Evolutionary conservation across 2,888 invertebrate species (phyloP), one percentile per base, ranked within the genome.

Genomic region (Lasioglossum lativentre): DNA sequence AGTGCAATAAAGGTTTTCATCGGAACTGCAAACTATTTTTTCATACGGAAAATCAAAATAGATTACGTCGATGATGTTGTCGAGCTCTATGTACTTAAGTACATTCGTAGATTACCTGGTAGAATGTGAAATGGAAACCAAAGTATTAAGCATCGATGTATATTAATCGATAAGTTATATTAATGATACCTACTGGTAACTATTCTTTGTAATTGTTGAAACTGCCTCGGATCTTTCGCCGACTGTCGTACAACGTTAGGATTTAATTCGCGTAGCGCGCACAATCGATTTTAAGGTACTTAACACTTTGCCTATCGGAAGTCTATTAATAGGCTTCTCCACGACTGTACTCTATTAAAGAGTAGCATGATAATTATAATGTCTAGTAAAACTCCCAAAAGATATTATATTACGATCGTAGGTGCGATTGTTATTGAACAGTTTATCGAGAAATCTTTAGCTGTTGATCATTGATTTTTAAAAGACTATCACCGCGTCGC

Each of bases 91-190:
- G 72, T 72, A 45, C 45, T 40, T 40, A 70, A 70, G 70, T 40
- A 45, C 70, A 19, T 27, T 66, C 72, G 76, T 71, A 38, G 59
- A 59, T 77, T 81, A 81, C 72, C 63, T 84, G 84, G 79, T 77
- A 79, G 79, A 78, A 83, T 56, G 77, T 79, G 80, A 89, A 84
- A 90, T 90, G 75, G 66, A 92, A 91, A 92, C 93, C 93, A 93
- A 93, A 93, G 93, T 93, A 90, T 92, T 93, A 92, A 91, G 87
- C 92, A 90, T 90, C 88, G 85, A 86, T 90, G 82, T 88, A 47
- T 47, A 47, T 23, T 47, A 47, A 47, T 47, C 47, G 47, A 47
- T 47, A 88, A 85, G 82, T 88, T 91, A 86, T 76, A 38, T 68
- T 68, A 70, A 78, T 56, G 52, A 84, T 82, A 78, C n/a, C 70